These are phyloP conservation scores for Champsocephalus esox DNA, from an alignment of 2,797 vertebrate genomes.

Conservation along the genomic window DNA sequence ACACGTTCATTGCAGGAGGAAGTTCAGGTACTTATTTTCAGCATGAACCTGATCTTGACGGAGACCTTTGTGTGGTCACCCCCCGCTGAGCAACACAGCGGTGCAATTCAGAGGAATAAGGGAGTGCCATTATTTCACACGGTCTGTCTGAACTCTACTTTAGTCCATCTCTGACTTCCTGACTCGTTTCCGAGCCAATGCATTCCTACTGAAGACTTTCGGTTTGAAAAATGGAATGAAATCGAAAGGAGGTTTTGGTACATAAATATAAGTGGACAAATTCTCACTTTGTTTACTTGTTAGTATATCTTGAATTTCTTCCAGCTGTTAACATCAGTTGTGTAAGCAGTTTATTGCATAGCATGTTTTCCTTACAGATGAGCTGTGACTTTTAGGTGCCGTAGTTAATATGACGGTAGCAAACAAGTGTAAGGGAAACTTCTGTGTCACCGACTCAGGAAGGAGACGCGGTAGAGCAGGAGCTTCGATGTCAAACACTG, in stretches of 20 bases:
- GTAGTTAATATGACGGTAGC: too few relatives aligned
- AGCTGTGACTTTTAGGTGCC: too few relatives aligned
- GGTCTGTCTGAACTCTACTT: slow-evolving; percentile 22
- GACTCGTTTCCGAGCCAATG: neutral
- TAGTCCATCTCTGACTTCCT: neutral
- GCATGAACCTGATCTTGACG: neutral
- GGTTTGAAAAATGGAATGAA: neutral
- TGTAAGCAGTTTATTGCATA: too few relatives aligned
- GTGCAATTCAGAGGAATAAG: slow-evolving; percentile 11
- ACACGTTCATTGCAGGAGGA: neutral
- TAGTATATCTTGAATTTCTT: neutral
- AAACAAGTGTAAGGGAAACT: too few relatives aligned
- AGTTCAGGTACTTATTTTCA: neutral
- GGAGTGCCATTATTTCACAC: slow-evolving; percentile 16
- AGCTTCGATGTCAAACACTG: too few relatives aligned
- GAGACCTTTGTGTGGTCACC: neutral
- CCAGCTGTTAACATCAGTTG: too few relatives aligned
- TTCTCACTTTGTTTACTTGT: neutral
- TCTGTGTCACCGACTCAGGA: too few relatives aligned
- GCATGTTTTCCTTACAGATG: too few relatives aligned
- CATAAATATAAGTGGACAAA: neutral
- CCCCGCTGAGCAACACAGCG: slow-evolving; percentile 10
- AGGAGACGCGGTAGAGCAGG: too few relatives aligned
- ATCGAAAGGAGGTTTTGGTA: too few relatives aligned
- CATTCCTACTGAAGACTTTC: neutral